Conservation (phyloP, 53 echinoderm and acorn worm species). For the Henricia sp. region DNA sequence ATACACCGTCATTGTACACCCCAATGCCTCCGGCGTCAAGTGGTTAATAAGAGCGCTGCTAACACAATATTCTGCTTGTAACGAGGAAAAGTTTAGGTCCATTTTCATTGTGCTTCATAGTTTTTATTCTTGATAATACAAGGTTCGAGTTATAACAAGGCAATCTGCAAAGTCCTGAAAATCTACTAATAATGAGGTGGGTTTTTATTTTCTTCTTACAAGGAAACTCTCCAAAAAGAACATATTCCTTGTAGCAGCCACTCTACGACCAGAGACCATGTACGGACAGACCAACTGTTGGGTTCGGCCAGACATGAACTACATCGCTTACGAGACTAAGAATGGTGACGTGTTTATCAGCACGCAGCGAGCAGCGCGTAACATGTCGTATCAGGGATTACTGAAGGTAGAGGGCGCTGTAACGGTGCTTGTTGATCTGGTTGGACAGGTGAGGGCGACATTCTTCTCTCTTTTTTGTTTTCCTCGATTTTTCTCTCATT, state of each 20-base stretch:
- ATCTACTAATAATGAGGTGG: no score
- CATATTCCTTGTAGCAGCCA: slow-evolving; percentile 90
- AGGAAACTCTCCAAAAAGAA: slow-evolving; percentile 80
- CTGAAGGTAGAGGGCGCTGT: slow-evolving; percentile 81
- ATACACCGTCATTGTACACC: no score
- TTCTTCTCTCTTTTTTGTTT: no score
- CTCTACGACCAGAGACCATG: slow-evolving; percentile 99
- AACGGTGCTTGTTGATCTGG: slow-evolving; percentile 68
- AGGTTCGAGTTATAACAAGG: no score
- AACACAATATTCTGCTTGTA: no score
- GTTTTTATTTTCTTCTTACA: neutral
- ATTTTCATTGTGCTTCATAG: no score
- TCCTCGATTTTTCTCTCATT: no score
- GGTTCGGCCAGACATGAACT: slow-evolving; percentile 86
- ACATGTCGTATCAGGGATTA: slow-evolving; percentile 91
- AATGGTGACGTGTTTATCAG: slow-evolving; percentile 87
- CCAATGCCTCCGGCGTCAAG: no score
- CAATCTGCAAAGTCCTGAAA: no score
- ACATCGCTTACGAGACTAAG: slow-evolving; percentile 87
- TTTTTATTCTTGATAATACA: no score
- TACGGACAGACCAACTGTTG: slow-evolving; percentile 99
- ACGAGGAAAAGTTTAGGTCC: no score
- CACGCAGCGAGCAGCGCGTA: slow-evolving; percentile 82
- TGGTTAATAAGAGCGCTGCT: no score
- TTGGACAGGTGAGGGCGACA: slow-evolving; percentile 82